Base-by-base conservation (phyloP, 1,140 invertebrate genomes). In the Heliconius hewitsoni region DNA sequence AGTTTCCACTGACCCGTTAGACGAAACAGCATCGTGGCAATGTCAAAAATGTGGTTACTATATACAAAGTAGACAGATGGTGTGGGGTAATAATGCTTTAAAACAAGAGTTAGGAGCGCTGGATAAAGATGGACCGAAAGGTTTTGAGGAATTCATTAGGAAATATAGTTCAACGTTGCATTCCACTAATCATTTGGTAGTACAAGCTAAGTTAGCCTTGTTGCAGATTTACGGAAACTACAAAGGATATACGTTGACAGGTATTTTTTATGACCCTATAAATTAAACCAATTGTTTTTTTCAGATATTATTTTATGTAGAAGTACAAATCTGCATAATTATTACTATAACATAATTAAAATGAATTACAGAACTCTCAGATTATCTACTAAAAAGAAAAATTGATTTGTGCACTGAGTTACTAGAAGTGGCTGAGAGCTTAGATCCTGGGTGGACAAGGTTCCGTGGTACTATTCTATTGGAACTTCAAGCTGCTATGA, bases 131-230 rank as follows among this genome's bases (percentile, higher is more conserved):
- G 93, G 94, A 19, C 95, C 96, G 0, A 84, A 89, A 37, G 90
- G 92, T 2, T 95, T 96, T 27, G 96, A 97, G 91, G 94, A 95
- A 2, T 96, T 97, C 81, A 91, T 97, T 19, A 87, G 95, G 23
- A 96, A 96, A 77, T 96, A 96, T 81, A 94, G 93, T 57, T 89
- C 94, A 50, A 93, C 95, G 9, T 86, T 97, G 42, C 96, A 96
- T 89, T 95, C 96, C 13, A 96, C 94, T 50, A 97, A 97, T 82
- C 96, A 95, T 83, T 95, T 96, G 81, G 89, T 96, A 2, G 89
- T 96, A n/a, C 95, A 96, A 86, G 95, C 96, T 3, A 97, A 97
- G 88, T 95, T 96, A 81, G 95, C 96, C 1, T 90, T 97, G 27
- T 93, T 95, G 30, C 96, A 97, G 86, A 92, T 97, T 79, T 97